Conservation (phyloP, 2,888 invertebrate genomes). For the Dichetophora obliterata region DNA sequence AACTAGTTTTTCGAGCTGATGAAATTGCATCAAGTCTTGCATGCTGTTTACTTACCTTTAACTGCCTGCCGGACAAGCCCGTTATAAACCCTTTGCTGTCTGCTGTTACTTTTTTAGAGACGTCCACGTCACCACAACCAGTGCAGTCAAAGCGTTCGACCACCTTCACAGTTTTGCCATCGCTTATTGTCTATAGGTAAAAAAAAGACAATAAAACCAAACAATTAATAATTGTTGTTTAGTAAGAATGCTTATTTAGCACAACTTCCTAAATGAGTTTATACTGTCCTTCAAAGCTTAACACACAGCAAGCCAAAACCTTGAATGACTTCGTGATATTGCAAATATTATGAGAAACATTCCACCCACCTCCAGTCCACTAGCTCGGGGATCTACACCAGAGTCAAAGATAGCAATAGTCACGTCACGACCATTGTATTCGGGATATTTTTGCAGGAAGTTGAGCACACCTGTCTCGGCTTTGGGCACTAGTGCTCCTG, state of each 20-base stretch:
- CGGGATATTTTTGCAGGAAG: slow-evolving; percentile 89
- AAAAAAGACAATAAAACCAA: slow-evolving; percentile 6
- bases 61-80: slow-evolving; percentile 88
- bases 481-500: slow-evolving; percentile 90
- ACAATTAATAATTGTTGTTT: neutral
- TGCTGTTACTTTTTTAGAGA: slow-evolving; percentile 79
- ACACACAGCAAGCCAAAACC: neutral
- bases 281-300: neutral
- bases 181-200: slow-evolving; percentile 80
- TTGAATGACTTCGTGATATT: neutral
- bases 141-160: slow-evolving; percentile 96
- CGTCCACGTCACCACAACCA: slow-evolving; percentile 97
- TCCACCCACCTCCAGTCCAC: slow-evolving; percentile 85
- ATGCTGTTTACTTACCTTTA: slow-evolving; percentile 76
- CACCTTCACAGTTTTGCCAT: slow-evolving; percentile 88
- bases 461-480: slow-evolving; percentile 92
- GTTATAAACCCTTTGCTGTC: slow-evolving; percentile 81
- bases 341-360: neutral
- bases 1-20: too few species aligned
- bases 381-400: slow-evolving; percentile 96
- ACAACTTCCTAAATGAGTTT: slow-evolving; percentile 13
- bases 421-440: slow-evolving; percentile 91
- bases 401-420: slow-evolving; percentile 97
- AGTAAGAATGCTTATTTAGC: neutral
- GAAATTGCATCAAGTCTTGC: too few species aligned